These are phyloP conservation scores for Caloenas nicobarica DNA, from an alignment of 2,113 vertebrate species.

Conservation along the genomic window DNA sequence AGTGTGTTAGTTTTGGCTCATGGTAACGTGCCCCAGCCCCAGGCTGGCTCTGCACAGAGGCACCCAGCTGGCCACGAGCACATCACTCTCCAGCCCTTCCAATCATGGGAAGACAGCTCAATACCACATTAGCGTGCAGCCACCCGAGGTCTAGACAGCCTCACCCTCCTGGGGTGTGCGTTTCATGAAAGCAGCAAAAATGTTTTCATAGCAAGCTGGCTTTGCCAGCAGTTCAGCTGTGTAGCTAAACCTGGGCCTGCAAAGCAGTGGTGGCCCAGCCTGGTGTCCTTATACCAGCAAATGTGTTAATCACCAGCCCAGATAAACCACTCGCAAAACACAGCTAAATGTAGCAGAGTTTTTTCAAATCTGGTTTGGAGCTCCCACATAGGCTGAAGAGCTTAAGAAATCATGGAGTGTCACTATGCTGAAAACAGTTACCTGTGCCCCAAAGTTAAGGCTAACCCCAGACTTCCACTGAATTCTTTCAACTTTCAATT, in stretches of 20 bases:
- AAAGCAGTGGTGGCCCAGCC: neutral
- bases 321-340: neutral
- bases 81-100: rapidly evolving
- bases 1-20: neutral
- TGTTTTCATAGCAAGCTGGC: neutral
- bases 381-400: neutral
- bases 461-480: neutral
- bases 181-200: neutral
- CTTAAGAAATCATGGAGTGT: neutral
- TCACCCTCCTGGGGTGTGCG: neutral
- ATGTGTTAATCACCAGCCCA: neutral
- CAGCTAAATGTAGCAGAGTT: neutral
- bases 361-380: neutral
- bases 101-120: rapidly evolving
- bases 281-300: neutral
- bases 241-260: neutral
- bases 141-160: slow-evolving; percentile 22
- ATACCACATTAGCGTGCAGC: neutral
- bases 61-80: neutral
- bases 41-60: neutral
- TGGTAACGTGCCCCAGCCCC: rapidly evolving
- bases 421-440: neutral
- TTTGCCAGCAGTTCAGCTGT: neutral
- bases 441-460: neutral
- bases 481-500: neutral